A percentile compares a stretch with the other conserved stretches of the same genome.
These are phyloP conservation scores for Rhogogaster chlorosoma DNA, from an alignment of 2,888 invertebrate genomes.

Conservation along the genomic window DNA sequence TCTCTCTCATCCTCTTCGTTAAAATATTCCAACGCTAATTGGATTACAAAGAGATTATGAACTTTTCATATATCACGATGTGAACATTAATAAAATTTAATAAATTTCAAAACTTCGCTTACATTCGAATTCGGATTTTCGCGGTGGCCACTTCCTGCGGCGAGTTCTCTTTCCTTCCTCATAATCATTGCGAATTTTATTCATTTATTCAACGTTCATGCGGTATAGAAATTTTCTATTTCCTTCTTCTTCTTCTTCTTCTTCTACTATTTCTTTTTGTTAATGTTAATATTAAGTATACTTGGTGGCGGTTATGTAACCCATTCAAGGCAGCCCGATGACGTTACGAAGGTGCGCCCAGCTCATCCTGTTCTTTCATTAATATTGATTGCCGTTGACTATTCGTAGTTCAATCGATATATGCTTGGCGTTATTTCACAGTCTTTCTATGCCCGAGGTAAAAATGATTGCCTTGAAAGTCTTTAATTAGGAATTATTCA, in stretches of 20 bases:
- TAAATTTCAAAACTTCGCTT: not conserved
- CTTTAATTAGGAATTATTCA: not conserved
- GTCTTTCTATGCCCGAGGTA: not conserved
- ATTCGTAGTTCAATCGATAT: not conserved
- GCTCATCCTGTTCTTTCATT: conserved; percentile 71
- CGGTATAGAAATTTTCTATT: not conserved
- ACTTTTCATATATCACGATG: not conserved
- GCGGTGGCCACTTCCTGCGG: not conserved
- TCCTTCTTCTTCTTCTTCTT: not conserved
- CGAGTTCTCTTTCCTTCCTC: not conserved
- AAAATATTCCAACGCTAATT: not conserved
- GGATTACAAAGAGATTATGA: not conserved
- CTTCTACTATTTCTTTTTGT: not conserved
- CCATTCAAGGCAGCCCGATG: conserved; percentile 69
- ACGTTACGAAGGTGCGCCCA: conserved; percentile 71
- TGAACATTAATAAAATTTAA: not conserved
- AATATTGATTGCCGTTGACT: conserved; percentile 58
- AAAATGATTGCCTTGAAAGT: not conserved
- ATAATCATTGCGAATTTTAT: not conserved
- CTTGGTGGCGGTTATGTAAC: conserved; percentile 67
- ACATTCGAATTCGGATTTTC: not conserved
- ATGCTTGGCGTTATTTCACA: not conserved
- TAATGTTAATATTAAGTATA: conserved; percentile 27
- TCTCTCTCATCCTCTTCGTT: not conserved
- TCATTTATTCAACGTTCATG: not conserved